Percentiles rank a stretch among this genome's conserved stretches.
phyloP scores from a whole-genome alignment of 2,888 invertebrate species.

The Troides oblongomaculatus region DNA sequence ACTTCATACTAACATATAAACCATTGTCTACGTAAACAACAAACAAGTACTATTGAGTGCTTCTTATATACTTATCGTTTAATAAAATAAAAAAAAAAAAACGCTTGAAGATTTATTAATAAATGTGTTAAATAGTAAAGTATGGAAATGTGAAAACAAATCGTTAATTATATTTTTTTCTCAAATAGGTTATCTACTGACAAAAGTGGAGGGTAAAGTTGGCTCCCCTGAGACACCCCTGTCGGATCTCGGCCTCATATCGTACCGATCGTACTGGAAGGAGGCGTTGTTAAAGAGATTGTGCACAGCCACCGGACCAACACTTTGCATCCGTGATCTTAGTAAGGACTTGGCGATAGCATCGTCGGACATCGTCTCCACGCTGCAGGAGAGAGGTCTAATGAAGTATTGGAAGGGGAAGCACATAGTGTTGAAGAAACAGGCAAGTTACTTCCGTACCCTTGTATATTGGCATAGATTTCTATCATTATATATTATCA shows the following conservation, averaged over 20 bases:
- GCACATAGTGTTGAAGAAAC: constrained; percentile 96
- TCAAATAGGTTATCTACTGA: constrained; percentile 94
- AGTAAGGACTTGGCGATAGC: constrained; percentile 96
- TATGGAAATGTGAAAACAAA: too few relatives aligned
- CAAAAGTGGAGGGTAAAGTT: constrained; percentile 96
- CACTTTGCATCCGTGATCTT: constrained; percentile 93
- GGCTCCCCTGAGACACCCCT: constrained; percentile 99
- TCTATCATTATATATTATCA: too few relatives aligned
- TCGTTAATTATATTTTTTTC: constrained; percentile 12
- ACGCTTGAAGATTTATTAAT: too few relatives aligned
- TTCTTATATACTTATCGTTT: too few relatives aligned
- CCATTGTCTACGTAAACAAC: too few relatives aligned
- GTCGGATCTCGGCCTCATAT: constrained; percentile 97
- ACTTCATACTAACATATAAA: too few relatives aligned
- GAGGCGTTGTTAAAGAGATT: constrained; percentile 95
- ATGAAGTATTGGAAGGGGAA: constrained; percentile 99
- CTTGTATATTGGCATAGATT: neutral
- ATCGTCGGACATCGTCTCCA: constrained; percentile 98
- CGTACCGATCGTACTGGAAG: constrained; percentile 99
- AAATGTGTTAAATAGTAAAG: too few relatives aligned
- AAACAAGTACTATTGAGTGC: too few relatives aligned
- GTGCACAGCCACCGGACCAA: constrained; percentile 92
- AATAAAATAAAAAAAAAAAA: too few relatives aligned
- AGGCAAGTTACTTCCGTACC: constrained; percentile 77
- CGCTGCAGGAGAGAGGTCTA: constrained; percentile 96